phyloP scores from a whole-genome alignment of 2,888 invertebrate genomes.

The Crocallis elinguaria region DNA sequence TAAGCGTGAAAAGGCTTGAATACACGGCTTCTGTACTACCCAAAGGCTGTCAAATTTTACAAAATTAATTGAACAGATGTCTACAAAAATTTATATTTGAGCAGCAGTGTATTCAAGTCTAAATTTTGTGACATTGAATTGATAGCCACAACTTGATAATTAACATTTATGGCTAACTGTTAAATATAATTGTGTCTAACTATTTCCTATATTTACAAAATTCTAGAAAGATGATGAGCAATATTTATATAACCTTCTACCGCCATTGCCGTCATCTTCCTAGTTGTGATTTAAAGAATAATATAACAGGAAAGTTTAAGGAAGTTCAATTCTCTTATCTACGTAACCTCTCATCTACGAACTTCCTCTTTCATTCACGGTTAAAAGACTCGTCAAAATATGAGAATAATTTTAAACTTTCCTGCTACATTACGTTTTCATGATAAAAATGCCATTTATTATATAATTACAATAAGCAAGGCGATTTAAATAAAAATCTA shows the following conservation, averaged over 20 bases:
- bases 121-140: conserved; percentile 19
- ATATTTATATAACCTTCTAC: conserved; percentile 1
- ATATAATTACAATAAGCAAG: background rate
- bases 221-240: conserved; percentile 15
- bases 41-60: too few species aligned
- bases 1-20: conserved; percentile 45
- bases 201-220: conserved; percentile 23
- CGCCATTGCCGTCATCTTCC: conserved; percentile 27
- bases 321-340: conserved; percentile 3
- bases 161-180: background rate
- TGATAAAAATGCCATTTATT: conserved; percentile 1
- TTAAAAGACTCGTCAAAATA: background rate
- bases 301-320: conserved; percentile 27
- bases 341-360: background rate
- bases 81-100: conserved; percentile 4
- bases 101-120: conserved; percentile 25
- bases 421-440: conserved; percentile 9
- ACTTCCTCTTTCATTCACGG: background rate
- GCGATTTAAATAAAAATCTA: conserved; percentile 5
- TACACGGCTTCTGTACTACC: conserved; percentile 35
- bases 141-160: conserved; percentile 20
- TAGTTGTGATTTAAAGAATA: conserved; percentile 18
- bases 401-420: conserved; percentile 1
- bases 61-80: conserved; percentile 20
- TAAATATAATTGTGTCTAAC: conserved; percentile 14